A percentile compares a stretch with the other conserved stretches of the same genome.
Conservation (phyloP, 2,888 invertebrate species). For the Platycheirus rosarum region DNA sequence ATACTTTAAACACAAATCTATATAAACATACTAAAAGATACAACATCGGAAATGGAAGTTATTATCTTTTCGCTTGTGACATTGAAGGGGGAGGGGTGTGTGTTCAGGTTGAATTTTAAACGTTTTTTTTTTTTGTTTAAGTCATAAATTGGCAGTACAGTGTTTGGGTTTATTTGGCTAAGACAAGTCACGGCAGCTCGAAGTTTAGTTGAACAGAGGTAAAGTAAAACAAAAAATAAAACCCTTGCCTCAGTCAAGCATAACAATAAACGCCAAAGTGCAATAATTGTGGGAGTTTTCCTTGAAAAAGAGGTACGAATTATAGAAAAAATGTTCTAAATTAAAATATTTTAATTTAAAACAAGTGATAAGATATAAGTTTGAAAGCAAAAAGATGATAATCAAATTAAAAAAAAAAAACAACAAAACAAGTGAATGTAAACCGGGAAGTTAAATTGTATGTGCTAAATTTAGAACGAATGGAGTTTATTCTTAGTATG, state of each 20-base stretch:
- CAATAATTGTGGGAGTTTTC: slow-evolving; percentile 3
- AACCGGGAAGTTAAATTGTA: too few relatives aligned
- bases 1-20: background rate
- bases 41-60: slow-evolving; percentile 51
- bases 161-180: slow-evolving; percentile 37
- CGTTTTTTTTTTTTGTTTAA: slow-evolving; percentile 16
- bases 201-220: slow-evolving; percentile 37
- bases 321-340: too few relatives aligned
- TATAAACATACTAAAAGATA: slow-evolving; percentile 1
- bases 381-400: too few relatives aligned
- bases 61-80: slow-evolving; percentile 44
- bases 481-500: too few relatives aligned
- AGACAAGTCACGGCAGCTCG: slow-evolving; percentile 28
- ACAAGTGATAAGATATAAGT: too few relatives aligned
- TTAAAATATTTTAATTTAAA: too few relatives aligned
- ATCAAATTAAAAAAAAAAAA: too few relatives aligned
- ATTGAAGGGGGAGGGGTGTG: slow-evolving; percentile 44
- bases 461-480: too few relatives aligned
- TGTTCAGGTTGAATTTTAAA: slow-evolving; percentile 23
- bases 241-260: slow-evolving; percentile 49
- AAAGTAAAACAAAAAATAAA: slow-evolving; percentile 35
- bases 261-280: slow-evolving; percentile 7
- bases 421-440: too few relatives aligned
- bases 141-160: slow-evolving; percentile 33
- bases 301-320: background rate